These are phyloP conservation scores for Leptinotarsa juncta DNA, from an alignment of 2,888 invertebrate species.

Conservation along the genomic window DNA sequence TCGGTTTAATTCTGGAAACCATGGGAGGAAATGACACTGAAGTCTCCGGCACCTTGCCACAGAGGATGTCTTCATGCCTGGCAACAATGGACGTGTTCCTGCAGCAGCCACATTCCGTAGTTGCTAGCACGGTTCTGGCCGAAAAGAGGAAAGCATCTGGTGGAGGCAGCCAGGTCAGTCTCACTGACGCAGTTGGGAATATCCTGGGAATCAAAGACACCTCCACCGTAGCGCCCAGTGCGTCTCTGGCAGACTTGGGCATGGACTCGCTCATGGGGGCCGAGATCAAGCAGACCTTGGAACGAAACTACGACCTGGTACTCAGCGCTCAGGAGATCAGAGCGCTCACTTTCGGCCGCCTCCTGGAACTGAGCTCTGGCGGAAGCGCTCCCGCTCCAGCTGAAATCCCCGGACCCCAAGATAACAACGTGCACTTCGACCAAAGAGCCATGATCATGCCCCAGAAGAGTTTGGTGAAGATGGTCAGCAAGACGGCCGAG, in stretches of 20 bases:
- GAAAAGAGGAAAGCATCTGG: slow-evolving; percentile 79
- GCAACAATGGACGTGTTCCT: slow-evolving; percentile 89
- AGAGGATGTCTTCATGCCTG: slow-evolving; percentile 94
- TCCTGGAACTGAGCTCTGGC: slow-evolving; percentile 70
- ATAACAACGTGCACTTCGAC: slow-evolving; percentile 69
- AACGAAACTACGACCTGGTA: slow-evolving; percentile 91
- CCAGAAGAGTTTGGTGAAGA: slow-evolving; percentile 74
- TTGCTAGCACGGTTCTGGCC: slow-evolving; percentile 87
- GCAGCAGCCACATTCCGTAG: slow-evolving; percentile 86
- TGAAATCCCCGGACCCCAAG: slow-evolving; percentile 55
- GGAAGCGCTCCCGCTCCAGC: slow-evolving; percentile 46
- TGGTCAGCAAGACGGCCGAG: slow-evolving; percentile 70
- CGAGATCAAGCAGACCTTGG: slow-evolving; percentile 96
- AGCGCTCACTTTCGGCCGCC: slow-evolving; percentile 80
- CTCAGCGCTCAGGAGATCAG: slow-evolving; percentile 93
- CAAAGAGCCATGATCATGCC: slow-evolving; percentile 77
- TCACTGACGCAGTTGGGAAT: slow-evolving; percentile 86
- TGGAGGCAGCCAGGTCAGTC: slow-evolving; percentile 70
- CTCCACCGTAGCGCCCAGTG: slow-evolving; percentile 78
- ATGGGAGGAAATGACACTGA: slow-evolving; percentile 92
- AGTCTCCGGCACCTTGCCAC: slow-evolving; percentile 95
- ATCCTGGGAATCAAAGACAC: slow-evolving; percentile 92
- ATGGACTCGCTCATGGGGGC: slow-evolving; percentile 99
- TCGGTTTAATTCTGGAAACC: slow-evolving; percentile 90
- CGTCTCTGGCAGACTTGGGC: slow-evolving; percentile 92